Base-by-base conservation (phyloP, 2,113 vertebrate genomes). In the Apaloderma vittatum region DNA sequence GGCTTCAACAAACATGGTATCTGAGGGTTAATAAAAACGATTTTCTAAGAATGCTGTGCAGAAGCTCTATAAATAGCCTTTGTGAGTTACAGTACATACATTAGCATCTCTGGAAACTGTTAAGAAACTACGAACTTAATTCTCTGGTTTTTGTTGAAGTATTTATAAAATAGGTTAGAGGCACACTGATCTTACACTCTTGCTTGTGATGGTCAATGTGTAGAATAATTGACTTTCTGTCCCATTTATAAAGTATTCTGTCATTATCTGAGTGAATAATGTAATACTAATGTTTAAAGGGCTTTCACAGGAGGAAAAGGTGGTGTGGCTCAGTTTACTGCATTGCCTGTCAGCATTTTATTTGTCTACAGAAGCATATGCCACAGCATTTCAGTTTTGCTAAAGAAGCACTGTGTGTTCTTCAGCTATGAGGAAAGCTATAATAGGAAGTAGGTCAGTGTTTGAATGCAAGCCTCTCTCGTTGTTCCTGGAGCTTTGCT, bases 361-460 rank as follows among this genome's bases (percentile, higher is more conserved):
- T 89, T 92, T 94, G 86, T 89, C 94, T 86, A 4, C 70, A 96
- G 85, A 54, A 94, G 91, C 93, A 94, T 95, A 95, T 95, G 94
- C 91, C 83, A 75, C 76, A 91, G 92, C 90, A 65, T 95, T 95
- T 93, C 79, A 57, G 91, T 75, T 95, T 68, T 78, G 49, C 76
- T 70, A 6, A 94, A 81, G 82, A 37, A 87, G 83, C 48, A 37
- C 86, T 91, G 45, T 48, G 75, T 92, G 88, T 78, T 95, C 94
- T 85, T 91, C 80, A 87, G 90, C 76, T 55, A 54, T 57, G 90
- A 88, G 80, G 68, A 75, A 34, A 89, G 79, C 94, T 96, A 84
- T 94, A 97, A 92, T 92, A 58, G 91, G 95, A 97, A 97, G 80
- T 97, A 97, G 91, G 91, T 94, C 92, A 95, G 43, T 92, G 48